Base-by-base conservation (phyloP, 2,888 invertebrate species). In the Eupithecia centaureata region DNA sequence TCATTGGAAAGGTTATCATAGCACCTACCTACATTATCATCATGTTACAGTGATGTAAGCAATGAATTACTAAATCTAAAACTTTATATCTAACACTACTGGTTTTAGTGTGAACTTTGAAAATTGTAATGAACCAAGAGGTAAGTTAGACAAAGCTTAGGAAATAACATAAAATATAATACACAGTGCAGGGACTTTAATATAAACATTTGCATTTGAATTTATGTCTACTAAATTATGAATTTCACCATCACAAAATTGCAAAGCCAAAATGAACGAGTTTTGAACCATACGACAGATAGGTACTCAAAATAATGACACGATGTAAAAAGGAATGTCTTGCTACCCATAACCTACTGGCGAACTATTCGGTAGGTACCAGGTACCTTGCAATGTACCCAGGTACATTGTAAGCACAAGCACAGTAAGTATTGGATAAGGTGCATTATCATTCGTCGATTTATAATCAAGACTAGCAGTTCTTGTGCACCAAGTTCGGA, bases 401-500 rank as follows among this genome's bases (percentile, higher is more conserved):
- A 12, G 1, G 47, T 47, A 47, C 22, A 47, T 47, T 10, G 4
- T 22, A 47, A 47, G 47, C 47, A 12, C 47, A 22, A 22, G n/a
- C n/a, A n/a, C n/a, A n/a, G n/a, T n/a, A n/a, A n/a, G 22, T 47
- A 30, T 30, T 56, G n/a, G 15, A 27, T 15, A 28, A 56, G 10
- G 18, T 22, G 15, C 57, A 54, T 61, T 33, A 51, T 59, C n/a
- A 52, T 61, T 27, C 63, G 62, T 63, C 61, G 77, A 78, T 82
- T 86, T 86, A 79, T 79, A 79, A 82, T 82, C 78, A 82, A 76
- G 78, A 77, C 82, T 83, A 88, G 84, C 79, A 85, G 79, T 85
- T 87, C 86, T 86, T 81, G 82, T 78, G 89, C 86, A 89, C 87
- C 89, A 89, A 89, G 87, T 89, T 88, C 87, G 86, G 81, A 80